Percentiles rank a stretch among this genome's conserved stretches.
phyloP scores from a whole-genome alignment of 2,113 vertebrate genomes.

The Cyanistes caeruleus region DNA sequence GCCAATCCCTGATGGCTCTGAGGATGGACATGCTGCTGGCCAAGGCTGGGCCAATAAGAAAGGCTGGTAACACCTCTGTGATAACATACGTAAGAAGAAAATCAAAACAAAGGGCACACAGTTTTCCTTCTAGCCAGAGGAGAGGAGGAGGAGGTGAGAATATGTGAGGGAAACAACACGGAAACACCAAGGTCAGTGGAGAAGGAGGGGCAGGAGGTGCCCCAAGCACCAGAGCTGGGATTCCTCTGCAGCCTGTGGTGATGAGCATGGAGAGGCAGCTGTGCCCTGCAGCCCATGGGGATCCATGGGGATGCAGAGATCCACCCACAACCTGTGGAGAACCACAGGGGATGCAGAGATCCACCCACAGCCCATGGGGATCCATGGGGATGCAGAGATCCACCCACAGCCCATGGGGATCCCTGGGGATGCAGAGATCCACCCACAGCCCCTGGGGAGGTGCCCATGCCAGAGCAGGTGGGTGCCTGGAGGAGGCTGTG shows the following conservation, averaged over 20 bases:
- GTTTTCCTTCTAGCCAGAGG: no score
- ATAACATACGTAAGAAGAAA: background rate
- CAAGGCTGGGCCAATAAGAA: background rate
- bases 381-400: background rate
- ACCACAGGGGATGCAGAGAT: no score
- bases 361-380: background rate
- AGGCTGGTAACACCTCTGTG: background rate
- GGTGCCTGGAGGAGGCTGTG: background rate
- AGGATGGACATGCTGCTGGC: background rate
- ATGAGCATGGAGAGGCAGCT: background rate
- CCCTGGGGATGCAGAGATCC: background rate
- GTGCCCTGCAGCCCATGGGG: background rate
- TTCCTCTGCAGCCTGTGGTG: background rate
- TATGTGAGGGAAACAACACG: background rate
- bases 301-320: no score
- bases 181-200: background rate
- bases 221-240: rapidly evolving
- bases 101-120: background rate
- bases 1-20: background rate
- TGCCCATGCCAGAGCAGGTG: background rate
- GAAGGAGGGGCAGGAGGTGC: background rate
- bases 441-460: background rate
- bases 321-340: background rate
- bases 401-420: background rate
- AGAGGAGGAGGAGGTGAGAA: background rate